Evolutionary conservation across 2,113 vertebrate genomes (phyloP).

Genomic region (Xenus cinereus): DNA sequence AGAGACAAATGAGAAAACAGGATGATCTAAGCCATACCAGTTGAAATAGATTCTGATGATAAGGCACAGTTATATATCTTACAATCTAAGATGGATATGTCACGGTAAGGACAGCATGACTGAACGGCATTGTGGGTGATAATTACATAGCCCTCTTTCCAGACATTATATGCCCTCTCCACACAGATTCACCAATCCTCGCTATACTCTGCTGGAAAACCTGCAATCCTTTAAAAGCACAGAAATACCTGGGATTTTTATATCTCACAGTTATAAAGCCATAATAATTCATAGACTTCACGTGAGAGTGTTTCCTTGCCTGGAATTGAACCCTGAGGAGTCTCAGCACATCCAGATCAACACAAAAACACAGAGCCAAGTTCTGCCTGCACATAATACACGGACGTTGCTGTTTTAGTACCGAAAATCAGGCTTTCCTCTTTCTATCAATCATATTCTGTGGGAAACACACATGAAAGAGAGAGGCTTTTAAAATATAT

Average conservation of each 20-base stretch:
- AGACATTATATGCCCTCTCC: neutral
- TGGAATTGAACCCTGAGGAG: neutral
- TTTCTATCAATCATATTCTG: neutral
- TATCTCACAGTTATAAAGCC: neutral
- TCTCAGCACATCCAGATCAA: neutral
- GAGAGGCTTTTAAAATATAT: neutral
- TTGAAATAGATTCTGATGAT: slow-evolving; percentile 49
- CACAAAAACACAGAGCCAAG: neutral
- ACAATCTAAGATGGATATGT: neutral
- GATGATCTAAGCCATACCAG: slow-evolving; percentile 29
- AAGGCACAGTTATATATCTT: slow-evolving; percentile 24
- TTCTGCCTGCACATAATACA: neutral
- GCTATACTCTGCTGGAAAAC: neutral
- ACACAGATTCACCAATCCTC: neutral
- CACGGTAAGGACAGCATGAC: neutral
- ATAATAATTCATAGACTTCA: neutral
- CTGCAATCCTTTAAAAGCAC: neutral
- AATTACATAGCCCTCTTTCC: neutral
- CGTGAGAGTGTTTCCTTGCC: neutral
- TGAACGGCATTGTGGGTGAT: fast-evolving
- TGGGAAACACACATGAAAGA: neutral
- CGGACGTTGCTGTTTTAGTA: fast-evolving
- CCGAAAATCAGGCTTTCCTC: neutral
- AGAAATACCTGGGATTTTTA: neutral
- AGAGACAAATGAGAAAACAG: slow-evolving; percentile 57